Conservation (phyloP, 1,140 invertebrate species). For the Caenorhabditis elegans region DNA sequence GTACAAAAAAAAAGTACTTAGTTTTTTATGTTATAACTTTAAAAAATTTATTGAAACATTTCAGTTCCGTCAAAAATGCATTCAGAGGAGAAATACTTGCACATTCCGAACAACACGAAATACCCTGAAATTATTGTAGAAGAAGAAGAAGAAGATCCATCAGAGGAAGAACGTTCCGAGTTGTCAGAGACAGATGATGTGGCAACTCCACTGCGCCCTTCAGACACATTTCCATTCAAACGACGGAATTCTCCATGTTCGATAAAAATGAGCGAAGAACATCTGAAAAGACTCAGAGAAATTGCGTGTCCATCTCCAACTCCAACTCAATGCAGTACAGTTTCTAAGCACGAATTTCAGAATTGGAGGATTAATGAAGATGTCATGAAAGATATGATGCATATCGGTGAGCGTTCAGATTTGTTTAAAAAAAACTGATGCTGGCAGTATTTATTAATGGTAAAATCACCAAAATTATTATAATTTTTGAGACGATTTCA, state of each 20-base stretch:
- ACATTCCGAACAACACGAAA: too few relatives aligned
- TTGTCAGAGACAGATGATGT: neutral
- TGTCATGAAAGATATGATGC: slow-evolving; percentile 28
- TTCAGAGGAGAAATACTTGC: too few relatives aligned
- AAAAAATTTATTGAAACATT: too few relatives aligned
- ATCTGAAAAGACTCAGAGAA: neutral
- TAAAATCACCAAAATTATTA: neutral
- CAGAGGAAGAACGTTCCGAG: neutral
- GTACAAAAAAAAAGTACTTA: too few relatives aligned
- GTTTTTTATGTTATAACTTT: too few relatives aligned
- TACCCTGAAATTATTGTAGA: slow-evolving; percentile 15
- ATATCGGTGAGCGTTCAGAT: slow-evolving; percentile 1
- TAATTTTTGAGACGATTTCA: too few relatives aligned
- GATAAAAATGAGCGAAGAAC: neutral
- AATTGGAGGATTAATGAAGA: slow-evolving; percentile 26
- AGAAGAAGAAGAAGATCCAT: slow-evolving; percentile 24
- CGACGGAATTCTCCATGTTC: neutral
- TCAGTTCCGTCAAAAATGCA: too few relatives aligned
- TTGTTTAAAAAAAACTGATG: neutral
- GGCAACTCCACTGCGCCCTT: neutral
- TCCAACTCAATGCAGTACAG: neutral
- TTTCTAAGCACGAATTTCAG: slow-evolving; percentile 18
- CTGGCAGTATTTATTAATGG: neutral
- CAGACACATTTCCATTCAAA: neutral
- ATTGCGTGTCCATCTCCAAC: neutral